Percentiles rank a stretch among this genome's conserved stretches.
phyloP scores from a whole-genome alignment of 2,113 vertebrate genomes.

The Xiphophorus maculatus region DNA sequence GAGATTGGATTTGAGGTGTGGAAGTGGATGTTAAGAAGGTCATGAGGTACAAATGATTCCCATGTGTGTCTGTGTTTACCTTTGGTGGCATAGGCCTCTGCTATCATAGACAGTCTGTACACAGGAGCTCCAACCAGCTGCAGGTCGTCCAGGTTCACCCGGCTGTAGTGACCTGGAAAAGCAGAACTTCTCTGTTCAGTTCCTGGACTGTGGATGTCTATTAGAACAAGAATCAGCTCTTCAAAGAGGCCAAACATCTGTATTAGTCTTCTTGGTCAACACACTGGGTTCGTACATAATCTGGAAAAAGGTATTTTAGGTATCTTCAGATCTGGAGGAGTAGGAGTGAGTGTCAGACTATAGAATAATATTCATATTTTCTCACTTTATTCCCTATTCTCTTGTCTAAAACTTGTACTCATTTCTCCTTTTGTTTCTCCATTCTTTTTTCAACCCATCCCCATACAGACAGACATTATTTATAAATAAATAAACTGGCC shows the following conservation, averaged over 20 bases:
- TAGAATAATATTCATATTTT: not conserved
- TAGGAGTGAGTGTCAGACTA: not conserved
- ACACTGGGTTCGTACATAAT: too few species aligned
- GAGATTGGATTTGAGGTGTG: not conserved
- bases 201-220: not conserved
- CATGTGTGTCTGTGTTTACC: slow-evolving; percentile 72
- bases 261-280: not conserved
- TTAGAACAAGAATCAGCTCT: not conserved
- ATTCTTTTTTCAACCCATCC: too few species aligned
- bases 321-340: not conserved
- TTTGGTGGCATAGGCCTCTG: slow-evolving; percentile 94
- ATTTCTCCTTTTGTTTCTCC: not conserved
- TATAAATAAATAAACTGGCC: too few species aligned
- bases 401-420: not conserved
- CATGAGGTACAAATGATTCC: not conserved
- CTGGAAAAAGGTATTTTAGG: not conserved
- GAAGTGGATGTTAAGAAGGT: not conserved
- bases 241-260: not conserved
- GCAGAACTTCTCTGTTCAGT: not conserved
- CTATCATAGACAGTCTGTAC: slow-evolving; percentile 91
- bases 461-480: too few species aligned
- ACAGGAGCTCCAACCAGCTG: slow-evolving; percentile 87
- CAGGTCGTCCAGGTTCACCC: slow-evolving; percentile 88
- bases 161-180: slow-evolving; percentile 83
- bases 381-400: not conserved